Evolutionary conservation across 2,888 invertebrate species (phyloP), one percentile per base, ranked within the genome.

Genomic region (Anticlea derivata): DNA sequence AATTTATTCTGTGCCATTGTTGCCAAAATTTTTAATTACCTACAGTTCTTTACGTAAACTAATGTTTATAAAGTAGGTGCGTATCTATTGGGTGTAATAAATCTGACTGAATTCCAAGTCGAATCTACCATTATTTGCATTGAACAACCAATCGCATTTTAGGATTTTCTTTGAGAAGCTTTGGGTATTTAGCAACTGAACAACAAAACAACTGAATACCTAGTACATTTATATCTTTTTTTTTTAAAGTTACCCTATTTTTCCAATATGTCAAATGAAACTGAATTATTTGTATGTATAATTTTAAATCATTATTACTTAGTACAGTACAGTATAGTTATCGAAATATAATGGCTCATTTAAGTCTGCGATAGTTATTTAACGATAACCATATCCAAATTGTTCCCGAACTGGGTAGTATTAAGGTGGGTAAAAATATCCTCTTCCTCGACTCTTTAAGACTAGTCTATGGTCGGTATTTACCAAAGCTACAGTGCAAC

Each of bases 401-500:
- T 43, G 2, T 13, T 8, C 13, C 8, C 22, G 29, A 37, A 35
- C 0, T n/a, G 12, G 6, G 22, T 20, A 13, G 10, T 30, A 10
- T 35, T 29, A 45, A 50, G 39, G 26, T 49, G 11, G 31, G 49
- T 30, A 31, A 41, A 46, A 37, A 35, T 52, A 35, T 12, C 26
- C 26, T 48, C 48, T 52, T 60, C 48, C 52, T 61, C 47, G 66
- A 69, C 66, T 68, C 63, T 70, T 68, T 67, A 67, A 69, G 63
- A 65, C 65, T 64, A 65, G 58, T 58, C 53, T 68, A 66, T 64
- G 63, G 59, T 34, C 54, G 63, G 75, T 79, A 78, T 82, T 80
- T 88, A 85, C 86, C 80, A 80, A n/a, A 86, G 79, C 75, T 75
- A 76, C 73, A 79, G 72, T 72, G 82, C 82, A 82, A 76, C 70